Base-by-base conservation (phyloP, 2,888 invertebrate species). In the Lepidochitona cinerea region DNA sequence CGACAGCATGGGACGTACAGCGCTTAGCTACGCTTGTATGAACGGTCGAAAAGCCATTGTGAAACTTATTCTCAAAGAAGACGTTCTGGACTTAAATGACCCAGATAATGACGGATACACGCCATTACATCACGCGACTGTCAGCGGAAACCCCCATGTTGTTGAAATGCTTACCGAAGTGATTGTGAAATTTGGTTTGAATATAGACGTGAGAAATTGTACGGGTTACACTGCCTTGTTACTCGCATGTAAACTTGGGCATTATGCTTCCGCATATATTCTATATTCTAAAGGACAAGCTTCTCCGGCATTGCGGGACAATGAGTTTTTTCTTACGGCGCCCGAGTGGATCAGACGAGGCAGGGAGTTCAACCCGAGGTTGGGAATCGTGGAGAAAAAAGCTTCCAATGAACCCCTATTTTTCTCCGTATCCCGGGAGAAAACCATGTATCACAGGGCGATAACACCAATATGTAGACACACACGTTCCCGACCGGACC, bases 41-140 rank as follows among this genome's bases (percentile, higher is more conserved):
- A 85, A 86, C 71, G 88, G 89, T 0, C 72, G 85, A 7, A 82
- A 84, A 67, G 78, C 79, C 66, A 84, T 87, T 35, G 87, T 86
- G 3, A 73, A 74, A 12, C 78, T 81, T 53, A 82, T 89, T 18
- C 77, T 89, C 2, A 77, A 76, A 49, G 87, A 87, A 66, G 89
- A 88, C 67, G 80, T 84, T 37, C 72, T 87, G 37, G 87, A 88
- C 71, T 81, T 89, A 14, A 85, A 83, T 41, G 85, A 84, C 54
- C 81, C 84, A 0, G 89, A 90, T 74, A 89, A 85, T 70, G 89
- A 90, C 72, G 89, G 89, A 0, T 88, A 88, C 76, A 88, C 88
- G 4, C 86, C 89, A 0, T 75, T 89, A 18, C 87, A 88, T 70
- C 86, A 86, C 68, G 86, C 88, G 0, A 83, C 88, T 1, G 74